Conservation (phyloP, 2,888 invertebrate species). For the Hedychridium roseum region DNA sequence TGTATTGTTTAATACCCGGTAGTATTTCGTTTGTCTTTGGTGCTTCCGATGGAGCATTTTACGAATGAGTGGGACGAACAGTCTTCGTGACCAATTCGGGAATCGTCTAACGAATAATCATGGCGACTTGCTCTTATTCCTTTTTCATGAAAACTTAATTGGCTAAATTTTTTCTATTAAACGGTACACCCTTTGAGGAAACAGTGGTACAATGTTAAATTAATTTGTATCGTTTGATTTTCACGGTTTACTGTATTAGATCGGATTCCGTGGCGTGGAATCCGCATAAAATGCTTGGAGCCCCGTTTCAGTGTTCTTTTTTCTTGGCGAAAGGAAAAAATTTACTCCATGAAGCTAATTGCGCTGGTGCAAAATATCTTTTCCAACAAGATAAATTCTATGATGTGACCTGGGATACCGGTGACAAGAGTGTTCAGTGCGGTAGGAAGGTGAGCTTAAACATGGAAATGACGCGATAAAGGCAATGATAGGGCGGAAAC, state of each 20-base stretch:
- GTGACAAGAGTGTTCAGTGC: constrained; percentile 90
- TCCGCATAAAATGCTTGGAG: constrained; percentile 86
- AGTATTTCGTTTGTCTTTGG: neutral
- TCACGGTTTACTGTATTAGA: constrained; percentile 54
- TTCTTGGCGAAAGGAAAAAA: constrained; percentile 72
- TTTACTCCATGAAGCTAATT: constrained; percentile 73
- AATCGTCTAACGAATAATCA: too few relatives aligned
- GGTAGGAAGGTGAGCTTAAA: constrained; percentile 87
- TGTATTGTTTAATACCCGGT: too few relatives aligned
- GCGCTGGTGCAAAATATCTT: constrained; percentile 77
- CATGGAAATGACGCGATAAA: too few relatives aligned
- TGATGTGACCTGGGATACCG: constrained; percentile 79
- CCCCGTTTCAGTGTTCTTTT: constrained; percentile 79
- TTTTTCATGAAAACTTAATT: too few relatives aligned
- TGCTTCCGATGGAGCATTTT: too few relatives aligned
- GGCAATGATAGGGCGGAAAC: neutral
- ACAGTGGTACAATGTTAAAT: too few relatives aligned
- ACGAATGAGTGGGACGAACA: too few relatives aligned
- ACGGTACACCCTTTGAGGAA: too few relatives aligned
- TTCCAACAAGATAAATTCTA: constrained; percentile 89
- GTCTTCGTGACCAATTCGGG: too few relatives aligned
- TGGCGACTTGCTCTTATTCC: too few relatives aligned
- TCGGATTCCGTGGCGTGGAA: constrained; percentile 85
- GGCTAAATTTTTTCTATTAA: too few relatives aligned
- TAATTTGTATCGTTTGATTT: too few relatives aligned